Percentiles rank a stretch among this genome's conserved stretches.
phyloP scores from a whole-genome alignment of 64 coral and sea anemone species.

The Stichodactyla mertensii region DNA sequence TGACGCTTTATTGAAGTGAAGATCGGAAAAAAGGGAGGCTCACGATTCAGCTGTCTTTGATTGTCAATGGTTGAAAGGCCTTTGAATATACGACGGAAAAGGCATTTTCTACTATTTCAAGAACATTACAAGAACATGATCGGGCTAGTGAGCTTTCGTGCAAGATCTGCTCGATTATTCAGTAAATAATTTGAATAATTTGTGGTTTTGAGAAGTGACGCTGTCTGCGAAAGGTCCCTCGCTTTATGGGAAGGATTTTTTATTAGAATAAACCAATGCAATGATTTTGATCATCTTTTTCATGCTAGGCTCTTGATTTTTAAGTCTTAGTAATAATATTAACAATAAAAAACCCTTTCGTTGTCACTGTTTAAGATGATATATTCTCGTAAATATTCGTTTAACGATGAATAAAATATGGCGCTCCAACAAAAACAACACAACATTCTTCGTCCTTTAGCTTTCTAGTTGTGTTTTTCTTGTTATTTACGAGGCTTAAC shows the following conservation, averaged over 20 bases:
- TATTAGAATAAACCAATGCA: background rate
- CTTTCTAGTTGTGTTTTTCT: background rate
- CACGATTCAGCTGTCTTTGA: background rate
- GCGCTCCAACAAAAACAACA: background rate
- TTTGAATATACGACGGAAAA: background rate
- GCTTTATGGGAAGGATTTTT: background rate
- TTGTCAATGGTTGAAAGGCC: background rate
- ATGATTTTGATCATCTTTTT: background rate
- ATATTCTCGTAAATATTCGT: slow-evolving; percentile 1
- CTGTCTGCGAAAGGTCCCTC: background rate
- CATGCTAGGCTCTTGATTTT: background rate
- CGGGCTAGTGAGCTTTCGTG: background rate
- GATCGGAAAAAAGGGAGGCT: background rate
- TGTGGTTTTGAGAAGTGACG: background rate
- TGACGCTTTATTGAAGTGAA: no score
- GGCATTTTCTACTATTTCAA: background rate
- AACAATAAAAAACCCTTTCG: background rate
- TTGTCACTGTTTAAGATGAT: background rate
- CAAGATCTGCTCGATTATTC: background rate
- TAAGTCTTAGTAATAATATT: background rate
- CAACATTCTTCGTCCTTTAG: background rate
- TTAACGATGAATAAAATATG: slow-evolving; percentile 11
- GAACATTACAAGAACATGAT: background rate
- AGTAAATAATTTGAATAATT: background rate
- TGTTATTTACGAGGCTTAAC: background rate